Base-by-base conservation (phyloP, 2,113 vertebrate species). In the Eubucco bourcierii region DNA sequence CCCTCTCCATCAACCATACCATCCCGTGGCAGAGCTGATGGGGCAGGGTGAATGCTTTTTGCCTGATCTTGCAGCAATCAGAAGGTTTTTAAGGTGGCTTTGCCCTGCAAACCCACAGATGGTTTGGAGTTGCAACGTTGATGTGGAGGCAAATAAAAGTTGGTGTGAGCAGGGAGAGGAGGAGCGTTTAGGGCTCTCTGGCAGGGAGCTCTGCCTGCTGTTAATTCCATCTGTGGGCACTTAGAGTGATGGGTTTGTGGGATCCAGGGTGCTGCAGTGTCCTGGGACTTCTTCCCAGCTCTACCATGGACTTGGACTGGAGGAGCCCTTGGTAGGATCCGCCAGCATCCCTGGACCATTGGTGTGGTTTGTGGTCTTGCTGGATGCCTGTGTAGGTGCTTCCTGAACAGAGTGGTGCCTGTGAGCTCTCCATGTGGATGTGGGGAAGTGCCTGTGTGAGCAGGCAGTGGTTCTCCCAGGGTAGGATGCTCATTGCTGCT, bases 101-200 rank as follows among this genome's bases (percentile, higher is more conserved):
- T 65, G 59, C 71, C 1, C 0, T 12, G 71, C 47, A 31, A 56
- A 76, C 67, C 56, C 67, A 12, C 28, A 0, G 4, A n/a, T 1
- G 8, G 28, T 86, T 59, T 20, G 31, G 31, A 41, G 85, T 68
- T 1, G 17, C 2, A 1, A 19, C 2, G 87, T 39, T 46, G 39
- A 19, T 0, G 0, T 34, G 67, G 90, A 55, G 47, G 78, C 64
- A 84, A 84, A 68, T 2, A 72, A 67, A 89, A 53, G 84, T 92
- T 53, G 8, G 23, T 39, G 41, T 21, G 1, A 44, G 31, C 2
- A 23, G 28, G 27, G 68, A 25, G n/a, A 83, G 74, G 37, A 63
- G 28, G 61, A 66, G 44, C 0, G 0, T 55, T 90, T 17, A 6
- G 65, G 70, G 46, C 39, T 66, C 0, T 0, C 20, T 41, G 37